phyloP scores from a whole-genome alignment of 2,797 vertebrate species.

The Buphagus erythrorhynchus region DNA sequence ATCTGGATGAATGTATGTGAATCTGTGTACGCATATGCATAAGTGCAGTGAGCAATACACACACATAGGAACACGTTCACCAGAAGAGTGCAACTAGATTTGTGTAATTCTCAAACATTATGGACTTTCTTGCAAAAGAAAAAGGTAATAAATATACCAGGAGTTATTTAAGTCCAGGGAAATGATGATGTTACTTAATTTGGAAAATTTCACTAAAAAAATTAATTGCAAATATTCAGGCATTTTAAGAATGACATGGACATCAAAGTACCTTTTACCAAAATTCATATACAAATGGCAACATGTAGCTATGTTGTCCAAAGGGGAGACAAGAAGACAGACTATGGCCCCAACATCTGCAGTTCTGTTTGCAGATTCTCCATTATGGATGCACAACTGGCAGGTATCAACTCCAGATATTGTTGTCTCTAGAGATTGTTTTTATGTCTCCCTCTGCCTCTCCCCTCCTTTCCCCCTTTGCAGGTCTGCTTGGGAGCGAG shows the following conservation, averaged over 20 bases:
- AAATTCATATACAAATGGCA: background rate
- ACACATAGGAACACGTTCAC: background rate
- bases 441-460: background rate
- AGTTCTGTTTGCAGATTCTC: background rate
- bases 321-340: background rate
- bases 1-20: background rate
- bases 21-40: background rate
- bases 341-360: background rate
- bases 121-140: background rate
- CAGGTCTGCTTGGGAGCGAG: background rate
- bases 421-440: background rate
- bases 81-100: background rate
- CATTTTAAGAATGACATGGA: background rate
- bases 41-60: background rate
- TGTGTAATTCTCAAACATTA: background rate
- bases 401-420: background rate
- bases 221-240: background rate
- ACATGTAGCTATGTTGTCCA: background rate
- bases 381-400: fast-evolving
- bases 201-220: background rate
- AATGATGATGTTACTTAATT: background rate
- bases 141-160: background rate
- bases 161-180: background rate
- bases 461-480: background rate
- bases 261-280: background rate